Evolutionary conservation across 2,113 vertebrate species (phyloP).

Genomic region (Polyodon spathula): DNA sequence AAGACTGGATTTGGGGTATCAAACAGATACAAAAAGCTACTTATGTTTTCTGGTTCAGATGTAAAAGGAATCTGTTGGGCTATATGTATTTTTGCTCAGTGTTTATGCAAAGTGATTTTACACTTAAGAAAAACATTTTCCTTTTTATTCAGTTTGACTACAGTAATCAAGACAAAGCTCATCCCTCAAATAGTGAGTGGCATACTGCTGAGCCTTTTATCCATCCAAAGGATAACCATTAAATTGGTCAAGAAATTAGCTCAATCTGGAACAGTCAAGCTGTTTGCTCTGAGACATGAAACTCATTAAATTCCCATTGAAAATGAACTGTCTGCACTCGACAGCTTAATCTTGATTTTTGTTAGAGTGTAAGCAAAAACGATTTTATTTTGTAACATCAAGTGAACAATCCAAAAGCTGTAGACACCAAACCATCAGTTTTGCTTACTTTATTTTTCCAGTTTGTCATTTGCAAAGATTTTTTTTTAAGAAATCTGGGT

Average conservation of each 20-base stretch:
- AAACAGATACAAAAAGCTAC: conserved; percentile 47
- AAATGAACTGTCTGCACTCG: conserved; percentile 43
- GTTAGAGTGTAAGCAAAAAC: conserved; percentile 72
- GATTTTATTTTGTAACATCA: conserved; percentile 66
- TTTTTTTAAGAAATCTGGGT: too few relatives aligned
- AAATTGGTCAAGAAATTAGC: conserved; percentile 11
- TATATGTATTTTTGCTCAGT: conserved; percentile 25
- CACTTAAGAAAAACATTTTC: conserved; percentile 23
- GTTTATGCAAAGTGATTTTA: conserved; percentile 45
- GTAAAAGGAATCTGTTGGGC: conserved; percentile 33
- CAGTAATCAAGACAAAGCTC: conserved; percentile 18
- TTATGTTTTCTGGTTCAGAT: conserved; percentile 36
- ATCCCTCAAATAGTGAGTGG: conserved; percentile 13
- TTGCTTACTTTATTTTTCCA: conserved; percentile 8
- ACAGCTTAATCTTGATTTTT: conserved; percentile 68
- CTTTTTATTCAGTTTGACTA: background rate
- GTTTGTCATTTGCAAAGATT: too few relatives aligned
- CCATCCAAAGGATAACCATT: conserved; percentile 13
- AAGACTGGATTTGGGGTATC: conserved; percentile 12
- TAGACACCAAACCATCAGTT: conserved; percentile 75
- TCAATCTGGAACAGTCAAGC: background rate
- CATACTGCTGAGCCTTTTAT: conserved; percentile 20
- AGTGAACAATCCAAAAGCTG: conserved; percentile 59
- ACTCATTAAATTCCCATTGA: background rate
- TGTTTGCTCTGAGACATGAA: background rate